Evolutionary conservation across 2,113 vertebrate species (phyloP), one percentile per base, ranked within the genome.

Genomic region (Perca flavescens): DNA sequence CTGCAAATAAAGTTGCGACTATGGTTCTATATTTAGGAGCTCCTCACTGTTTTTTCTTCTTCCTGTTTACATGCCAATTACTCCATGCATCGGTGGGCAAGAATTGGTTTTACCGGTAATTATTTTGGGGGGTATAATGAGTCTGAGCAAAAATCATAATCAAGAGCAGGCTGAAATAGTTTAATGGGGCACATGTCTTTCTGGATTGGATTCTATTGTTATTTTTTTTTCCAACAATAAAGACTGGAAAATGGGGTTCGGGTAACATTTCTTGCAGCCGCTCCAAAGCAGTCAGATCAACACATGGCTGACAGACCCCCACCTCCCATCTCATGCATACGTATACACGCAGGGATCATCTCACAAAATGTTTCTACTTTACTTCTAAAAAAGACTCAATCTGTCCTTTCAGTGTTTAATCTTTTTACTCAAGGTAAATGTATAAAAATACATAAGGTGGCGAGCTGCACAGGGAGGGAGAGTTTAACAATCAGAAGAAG

Each of bases 221-320:
- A 57, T 76, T 77, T 61, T 76, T 49, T 74, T 25, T 47, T 43
- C 16, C 28, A 77, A 82, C 79, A 78, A 71, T 28, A 83, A 43
- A 72, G 68, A 73, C 77, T 52, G 65, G 22, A 84, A 88, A 86
- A 72, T 7, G 15, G 77, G 72, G 78, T 74, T 75, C 46, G 31
- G 79, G 66, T 56, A 85, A 65, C 46, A 65, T 70, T 82, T 86
- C 50, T 80, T 77, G 52, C 84, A 89, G 87, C 84, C 43, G 78
- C 83, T 84, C 78, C 81, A 72, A 62, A 83, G 64, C 70, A 87
- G 65, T 76, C 87, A 86, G 70, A 85, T 40, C 63, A 87, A 91
- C 90, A 92, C 89, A 91, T 93, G 93, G 91, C 82, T 79, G 82
- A 92, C 90, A 94, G 93, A 94, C 77, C 75, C 54, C 21, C 76